Base-by-base conservation (phyloP, 2,113 vertebrate species). In the Crotalus viridis region DNA sequence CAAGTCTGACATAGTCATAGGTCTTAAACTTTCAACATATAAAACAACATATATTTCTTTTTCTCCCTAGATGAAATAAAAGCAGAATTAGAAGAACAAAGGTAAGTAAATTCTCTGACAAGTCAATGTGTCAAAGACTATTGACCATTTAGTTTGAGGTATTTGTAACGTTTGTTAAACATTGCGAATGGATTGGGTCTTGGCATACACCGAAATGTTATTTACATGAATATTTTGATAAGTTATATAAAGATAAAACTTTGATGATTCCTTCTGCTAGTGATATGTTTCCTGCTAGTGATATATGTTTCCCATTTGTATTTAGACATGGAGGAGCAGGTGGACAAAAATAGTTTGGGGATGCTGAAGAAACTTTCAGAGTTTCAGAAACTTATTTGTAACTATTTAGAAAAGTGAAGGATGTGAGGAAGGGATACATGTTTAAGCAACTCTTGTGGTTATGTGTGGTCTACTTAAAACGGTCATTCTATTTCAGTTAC, bases 31-130 rank as follows among this genome's bases (percentile, higher is more conserved):
- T 93, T 48, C 22, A 87, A 64, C 56, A 43, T 81, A 4, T 93
- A 93, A 90, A 85, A 4, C 17, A 24, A 4, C 17, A 24, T 57
- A 10, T 64, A 13, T 22, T 0, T 56, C 0, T 88, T 88, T 24
- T 56, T 28, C 10, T 85, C 94, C 94, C 95, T 95, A 99, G 99
- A 99, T 98, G 99, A 99, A 98, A 99, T 99, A 97, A 99, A 99
- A 97, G 93, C 95, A 43, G 99, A 99, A 95, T 97, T 99, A 94
- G 98, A 98, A 96, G 98, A 98, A 94, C 98, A 98, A 97, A 99
- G 98, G 99, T 99, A 97, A 98, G 96, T 95, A 93, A 39, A 88
- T 93, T 19, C 3, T 94, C 1, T 93, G 51, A 2, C 48, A n/a
- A 48, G 48, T 85, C 15, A 4, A 5, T 26, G 1, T 28, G 2